Conservation (phyloP, 2,888 invertebrate species). For the Emmelina monodactyla region DNA sequence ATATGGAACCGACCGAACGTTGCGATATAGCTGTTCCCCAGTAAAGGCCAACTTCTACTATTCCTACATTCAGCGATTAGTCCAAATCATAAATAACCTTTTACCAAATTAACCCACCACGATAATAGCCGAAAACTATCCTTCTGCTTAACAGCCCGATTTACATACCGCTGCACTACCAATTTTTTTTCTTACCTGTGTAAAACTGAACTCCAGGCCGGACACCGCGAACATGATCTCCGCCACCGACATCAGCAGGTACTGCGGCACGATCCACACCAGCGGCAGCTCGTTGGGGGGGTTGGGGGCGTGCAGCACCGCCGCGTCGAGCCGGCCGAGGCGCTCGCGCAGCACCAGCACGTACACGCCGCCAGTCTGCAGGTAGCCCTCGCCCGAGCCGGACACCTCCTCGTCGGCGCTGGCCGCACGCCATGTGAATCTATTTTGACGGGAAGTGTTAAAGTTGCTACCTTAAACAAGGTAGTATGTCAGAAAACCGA, state of each 20-base stretch:
- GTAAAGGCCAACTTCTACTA: too few relatives aligned
- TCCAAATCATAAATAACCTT: too few relatives aligned
- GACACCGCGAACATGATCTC: slow-evolving; percentile 87
- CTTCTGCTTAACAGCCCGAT: too few relatives aligned
- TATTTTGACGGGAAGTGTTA: too few relatives aligned
- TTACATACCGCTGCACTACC: too few relatives aligned
- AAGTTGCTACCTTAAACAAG: too few relatives aligned
- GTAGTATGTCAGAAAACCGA: too few relatives aligned
- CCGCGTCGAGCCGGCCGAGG: slow-evolving; percentile 57
- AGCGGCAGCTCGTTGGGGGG: slow-evolving; percentile 73
- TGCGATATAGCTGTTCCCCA: too few relatives aligned
- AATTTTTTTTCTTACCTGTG: slow-evolving; percentile 73
- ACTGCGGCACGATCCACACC: slow-evolving; percentile 81
- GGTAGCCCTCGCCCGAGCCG: slow-evolving; percentile 37
- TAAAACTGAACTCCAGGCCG: slow-evolving; percentile 84
- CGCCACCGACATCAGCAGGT: slow-evolving; percentile 78
- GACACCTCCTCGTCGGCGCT: slow-evolving; percentile 35
- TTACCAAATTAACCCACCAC: too few relatives aligned
- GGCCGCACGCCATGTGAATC: slow-evolving; percentile 42
- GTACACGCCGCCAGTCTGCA: slow-evolving; percentile 61
- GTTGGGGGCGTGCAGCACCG: slow-evolving; percentile 67
- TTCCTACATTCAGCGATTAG: too few relatives aligned
- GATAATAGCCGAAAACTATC: too few relatives aligned
- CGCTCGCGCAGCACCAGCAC: slow-evolving; percentile 62
- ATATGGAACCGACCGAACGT: too few relatives aligned